Evolutionary conservation across 2,797 vertebrate genomes (phyloP), one percentile per base, ranked within the genome.

Genomic region (Darevskia nairensis): DNA sequence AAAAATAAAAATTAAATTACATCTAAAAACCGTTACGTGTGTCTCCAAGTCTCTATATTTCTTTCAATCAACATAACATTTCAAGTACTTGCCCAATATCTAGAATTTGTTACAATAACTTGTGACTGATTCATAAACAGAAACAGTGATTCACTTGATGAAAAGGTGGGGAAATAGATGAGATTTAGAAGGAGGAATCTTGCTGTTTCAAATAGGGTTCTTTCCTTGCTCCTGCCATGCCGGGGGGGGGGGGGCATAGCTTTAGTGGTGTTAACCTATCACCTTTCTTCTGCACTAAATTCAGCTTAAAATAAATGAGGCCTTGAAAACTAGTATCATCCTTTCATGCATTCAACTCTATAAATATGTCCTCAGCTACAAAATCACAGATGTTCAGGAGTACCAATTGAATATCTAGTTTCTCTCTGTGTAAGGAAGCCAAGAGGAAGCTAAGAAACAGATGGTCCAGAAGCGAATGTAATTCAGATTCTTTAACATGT

Each of bases 361-460:
- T 32, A 17, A 71, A 74, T 89, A 90, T 86, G 25, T 75, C 64
- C 77, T 89, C 55, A 86, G 81, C 1, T 80, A 0, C 4, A 59
- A 82, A 88, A 82, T 68, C 85, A 80, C 87, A 92, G 75, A 82
- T 91, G 77, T 77, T 85, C 83, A 75, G 50, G 25, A 39, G 23
- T 91, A 80, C 74, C 35, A 90, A 80, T 55, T 86, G 80, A 92
- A 90, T 88, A 46, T 44, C 78, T 89, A 23, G 59, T 88, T 90
- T 91, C 71, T 83, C 2, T 86, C 80, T 83, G 76, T 81, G 50
- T 76, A 85, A 86, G 92, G 89, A 92, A 91, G 10, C 10, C 76
- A 91, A 55, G 35, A 92, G 86, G 69, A 91, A 72, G 85, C 69
- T 86, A 61, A 84, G 86, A 94, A 95, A 86, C 79, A 92, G 86